phyloP scores from a whole-genome alignment of 1,140 invertebrate genomes.

The Drosophila mojavensis region DNA sequence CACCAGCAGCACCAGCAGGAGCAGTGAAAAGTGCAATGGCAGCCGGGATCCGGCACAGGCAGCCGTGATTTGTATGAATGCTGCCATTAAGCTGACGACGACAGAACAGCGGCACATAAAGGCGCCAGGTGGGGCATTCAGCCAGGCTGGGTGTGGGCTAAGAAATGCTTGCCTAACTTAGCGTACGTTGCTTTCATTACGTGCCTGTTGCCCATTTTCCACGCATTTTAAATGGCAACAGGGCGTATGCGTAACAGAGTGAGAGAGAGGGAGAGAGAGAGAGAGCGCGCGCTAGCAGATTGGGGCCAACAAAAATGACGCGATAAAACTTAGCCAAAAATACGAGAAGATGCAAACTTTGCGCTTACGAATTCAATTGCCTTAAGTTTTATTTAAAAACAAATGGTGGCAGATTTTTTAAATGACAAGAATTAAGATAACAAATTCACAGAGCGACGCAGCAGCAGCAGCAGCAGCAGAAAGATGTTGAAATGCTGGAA shows the following conservation, averaged over 20 bases:
- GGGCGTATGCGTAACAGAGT: conserved; percentile 59
- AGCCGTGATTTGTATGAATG: conserved; percentile 74
- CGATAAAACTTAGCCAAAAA: conserved; percentile 35
- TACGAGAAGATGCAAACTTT: conserved; percentile 39
- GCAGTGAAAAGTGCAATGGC: conserved; percentile 66
- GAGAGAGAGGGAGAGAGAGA: not conserved
- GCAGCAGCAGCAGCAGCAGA: not conserved
- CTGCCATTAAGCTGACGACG: conserved; percentile 64
- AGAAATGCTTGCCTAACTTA: conserved; percentile 18
- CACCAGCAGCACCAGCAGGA: conserved; percentile 1
- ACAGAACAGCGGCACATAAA: conserved; percentile 15
- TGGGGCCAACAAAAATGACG: conserved; percentile 11
- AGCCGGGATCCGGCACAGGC: conserved; percentile 52
- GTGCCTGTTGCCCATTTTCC: conserved; percentile 17
- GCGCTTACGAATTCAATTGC: conserved; percentile 69
- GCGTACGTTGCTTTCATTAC: conserved; percentile 41
- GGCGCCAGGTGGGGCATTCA: not conserved
- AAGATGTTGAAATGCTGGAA: conserved; percentile 9
- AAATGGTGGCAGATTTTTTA: conserved; percentile 70
- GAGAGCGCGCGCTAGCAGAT: not conserved
- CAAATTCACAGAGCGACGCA: conserved; percentile 65
- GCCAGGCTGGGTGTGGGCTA: not conserved
- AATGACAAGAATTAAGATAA: conserved; percentile 81
- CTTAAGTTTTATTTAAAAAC: conserved; percentile 78
- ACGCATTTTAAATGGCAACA: conserved; percentile 23